These are phyloP conservation scores for Ceratina japonica DNA, from an alignment of 1,140 invertebrate species.

Conservation along the genomic window DNA sequence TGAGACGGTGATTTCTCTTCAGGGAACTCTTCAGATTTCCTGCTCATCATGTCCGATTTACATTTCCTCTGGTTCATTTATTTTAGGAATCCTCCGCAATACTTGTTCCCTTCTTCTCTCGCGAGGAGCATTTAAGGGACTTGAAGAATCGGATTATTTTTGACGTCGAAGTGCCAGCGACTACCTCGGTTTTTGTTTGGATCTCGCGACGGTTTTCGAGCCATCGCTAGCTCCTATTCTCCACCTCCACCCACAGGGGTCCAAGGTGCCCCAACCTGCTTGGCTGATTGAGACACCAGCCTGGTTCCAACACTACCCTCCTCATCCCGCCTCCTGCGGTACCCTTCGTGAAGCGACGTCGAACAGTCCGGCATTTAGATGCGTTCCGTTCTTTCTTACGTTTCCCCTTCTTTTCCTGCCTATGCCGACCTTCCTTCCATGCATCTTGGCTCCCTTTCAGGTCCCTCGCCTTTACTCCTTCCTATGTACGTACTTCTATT, in stretches of 20 bases:
- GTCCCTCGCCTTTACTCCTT: background rate
- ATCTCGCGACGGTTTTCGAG: background rate
- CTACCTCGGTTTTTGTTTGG: too few relatives aligned
- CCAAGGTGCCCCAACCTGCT: slow-evolving; percentile 71
- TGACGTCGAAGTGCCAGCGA: too few relatives aligned
- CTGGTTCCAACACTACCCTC: slow-evolving; percentile 71
- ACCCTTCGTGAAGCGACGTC: slow-evolving; percentile 47
- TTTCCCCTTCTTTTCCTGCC: slow-evolving; percentile 54
- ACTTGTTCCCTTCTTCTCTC: too few relatives aligned
- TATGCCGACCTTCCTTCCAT: slow-evolving; percentile 47
- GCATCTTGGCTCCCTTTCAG: slow-evolving; percentile 35
- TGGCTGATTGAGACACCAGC: slow-evolving; percentile 78
- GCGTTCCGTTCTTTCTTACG: slow-evolving; percentile 48
- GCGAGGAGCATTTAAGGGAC: too few relatives aligned
- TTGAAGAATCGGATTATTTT: too few relatives aligned
- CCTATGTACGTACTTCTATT: slow-evolving; percentile 36
- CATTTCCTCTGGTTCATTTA: too few relatives aligned
- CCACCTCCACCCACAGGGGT: slow-evolving; percentile 69
- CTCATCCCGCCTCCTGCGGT: slow-evolving; percentile 60
- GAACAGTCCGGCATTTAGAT: slow-evolving; percentile 31
- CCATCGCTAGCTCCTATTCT: slow-evolving; percentile 47
- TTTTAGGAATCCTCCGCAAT: too few relatives aligned
- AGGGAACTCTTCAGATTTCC: too few relatives aligned
- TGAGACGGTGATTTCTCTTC: too few relatives aligned
- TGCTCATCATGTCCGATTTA: too few relatives aligned